Evolutionary conservation across 2,888 invertebrate species (phyloP).

Genomic region (Miltochrista miniata): DNA sequence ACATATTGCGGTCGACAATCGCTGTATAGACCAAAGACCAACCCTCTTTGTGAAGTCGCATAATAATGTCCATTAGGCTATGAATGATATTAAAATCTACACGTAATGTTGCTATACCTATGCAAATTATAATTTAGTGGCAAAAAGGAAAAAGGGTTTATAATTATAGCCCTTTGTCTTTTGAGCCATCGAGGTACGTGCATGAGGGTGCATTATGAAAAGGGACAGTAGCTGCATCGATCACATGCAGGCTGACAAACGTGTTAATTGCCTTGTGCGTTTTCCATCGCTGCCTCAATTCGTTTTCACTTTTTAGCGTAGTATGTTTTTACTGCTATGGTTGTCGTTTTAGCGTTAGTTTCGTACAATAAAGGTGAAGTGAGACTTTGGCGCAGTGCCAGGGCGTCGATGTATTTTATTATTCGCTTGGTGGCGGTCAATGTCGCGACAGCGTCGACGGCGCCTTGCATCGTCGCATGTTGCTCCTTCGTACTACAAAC

Average conservation of each 20-base stretch:
- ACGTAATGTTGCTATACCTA: slow-evolving; percentile 5
- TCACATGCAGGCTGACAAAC: slow-evolving; percentile 21
- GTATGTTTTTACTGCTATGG: slow-evolving; percentile 40
- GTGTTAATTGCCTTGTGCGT: slow-evolving; percentile 5
- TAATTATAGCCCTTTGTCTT: slow-evolving; percentile 46
- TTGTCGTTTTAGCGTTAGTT: slow-evolving; percentile 41
- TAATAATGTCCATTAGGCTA: slow-evolving; percentile 40
- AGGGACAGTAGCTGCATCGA: slow-evolving; percentile 53
- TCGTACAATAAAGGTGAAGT: slow-evolving; percentile 52
- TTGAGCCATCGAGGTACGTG: slow-evolving; percentile 36
- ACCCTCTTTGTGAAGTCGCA: slow-evolving; percentile 41
- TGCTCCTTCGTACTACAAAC: slow-evolving; percentile 54
- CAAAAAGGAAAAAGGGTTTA: neutral
- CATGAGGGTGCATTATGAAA: slow-evolving; percentile 52
- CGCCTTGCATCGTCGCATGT: slow-evolving; percentile 69
- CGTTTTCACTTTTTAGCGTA: slow-evolving; percentile 33
- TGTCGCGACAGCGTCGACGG: slow-evolving; percentile 73
- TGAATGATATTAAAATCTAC: slow-evolving; percentile 19
- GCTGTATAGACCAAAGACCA: slow-evolving; percentile 43
- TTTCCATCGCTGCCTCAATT: slow-evolving; percentile 41
- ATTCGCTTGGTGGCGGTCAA: slow-evolving; percentile 79
- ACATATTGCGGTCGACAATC: slow-evolving; percentile 46
- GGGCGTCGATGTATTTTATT: slow-evolving; percentile 77
- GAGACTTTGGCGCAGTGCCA: slow-evolving; percentile 74
- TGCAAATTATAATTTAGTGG: slow-evolving; percentile 9